phyloP scores from a whole-genome alignment of 1,140 invertebrate species.

The Drosophila lacteicornis region DNA sequence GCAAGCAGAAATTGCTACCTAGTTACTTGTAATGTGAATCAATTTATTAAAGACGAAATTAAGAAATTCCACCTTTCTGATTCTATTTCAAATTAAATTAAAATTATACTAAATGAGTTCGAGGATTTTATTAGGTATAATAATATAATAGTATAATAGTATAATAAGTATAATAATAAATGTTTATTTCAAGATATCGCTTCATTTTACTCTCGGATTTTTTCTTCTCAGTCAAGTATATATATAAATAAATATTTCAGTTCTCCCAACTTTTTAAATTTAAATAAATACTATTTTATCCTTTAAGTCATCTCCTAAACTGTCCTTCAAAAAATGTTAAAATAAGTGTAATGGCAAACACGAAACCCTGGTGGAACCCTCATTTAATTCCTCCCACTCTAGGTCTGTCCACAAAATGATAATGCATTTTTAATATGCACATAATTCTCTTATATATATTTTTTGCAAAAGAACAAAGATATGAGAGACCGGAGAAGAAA shows the following conservation, averaged over 20 bases:
- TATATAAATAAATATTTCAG: background rate
- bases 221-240: background rate
- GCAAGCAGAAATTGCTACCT: background rate
- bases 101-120: background rate
- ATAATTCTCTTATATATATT: conserved; percentile 62
- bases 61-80: background rate
- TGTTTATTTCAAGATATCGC: background rate
- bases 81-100: background rate
- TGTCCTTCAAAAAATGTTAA: conserved; percentile 32
- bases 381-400: conserved; percentile 19
- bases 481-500: conserved; percentile 15
- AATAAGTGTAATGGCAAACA: background rate
- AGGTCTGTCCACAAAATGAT: conserved; percentile 37
- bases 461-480: conserved; percentile 40
- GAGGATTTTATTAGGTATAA: too few relatives aligned
- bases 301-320: background rate
- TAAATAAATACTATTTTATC: background rate
- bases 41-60: too few relatives aligned
- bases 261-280: background rate
- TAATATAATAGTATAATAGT: too few relatives aligned
- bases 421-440: conserved; percentile 77
- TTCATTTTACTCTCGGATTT: background rate
- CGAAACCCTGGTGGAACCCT: conserved; percentile 1
- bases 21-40: background rate
- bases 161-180: too few relatives aligned